Percentiles rank a stretch among this genome's conserved stretches.
Evolutionary conservation across 2,888 invertebrate species (phyloP).

Genomic region (Amblyjoppa fuscipennis): DNA sequence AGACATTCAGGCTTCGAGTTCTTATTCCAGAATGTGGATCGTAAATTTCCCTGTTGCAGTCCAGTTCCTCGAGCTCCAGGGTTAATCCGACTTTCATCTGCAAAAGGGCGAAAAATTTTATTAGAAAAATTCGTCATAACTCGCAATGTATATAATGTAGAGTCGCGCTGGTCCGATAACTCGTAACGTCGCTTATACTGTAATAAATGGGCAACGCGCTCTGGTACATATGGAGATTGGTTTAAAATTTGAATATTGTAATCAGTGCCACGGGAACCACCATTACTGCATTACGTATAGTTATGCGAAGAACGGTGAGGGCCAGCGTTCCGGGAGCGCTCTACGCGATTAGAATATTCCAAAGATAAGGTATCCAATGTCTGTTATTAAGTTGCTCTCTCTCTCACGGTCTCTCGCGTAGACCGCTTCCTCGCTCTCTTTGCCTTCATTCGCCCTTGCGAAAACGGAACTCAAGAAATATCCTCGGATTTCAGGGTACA

Average conservation of each 20-base stretch:
- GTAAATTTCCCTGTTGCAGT: neutral
- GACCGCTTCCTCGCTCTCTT: conserved; percentile 14
- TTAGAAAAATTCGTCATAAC: neutral
- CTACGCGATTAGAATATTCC: conserved; percentile 75
- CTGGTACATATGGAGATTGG: conserved; percentile 76
- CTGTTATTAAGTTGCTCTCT: conserved; percentile 61
- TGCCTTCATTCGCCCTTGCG: conserved; percentile 8
- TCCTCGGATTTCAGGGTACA: conserved; percentile 28
- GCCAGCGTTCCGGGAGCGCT: conserved; percentile 41
- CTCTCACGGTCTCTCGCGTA: conserved; percentile 8
- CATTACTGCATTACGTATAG: conserved; percentile 73
- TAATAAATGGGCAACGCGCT: conserved; percentile 50
- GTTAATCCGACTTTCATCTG: neutral
- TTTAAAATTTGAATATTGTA: conserved; percentile 80
- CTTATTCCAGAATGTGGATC: neutral
- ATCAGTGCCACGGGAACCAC: conserved; percentile 74
- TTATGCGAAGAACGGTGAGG: conserved; percentile 56
- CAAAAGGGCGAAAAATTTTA: neutral
- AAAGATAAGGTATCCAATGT: conserved; percentile 75
- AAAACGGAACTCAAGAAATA: conserved; percentile 40
- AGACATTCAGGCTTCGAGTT: neutral
- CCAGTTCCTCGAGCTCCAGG: neutral
- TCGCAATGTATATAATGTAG: neutral
- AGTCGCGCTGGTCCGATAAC: neutral
- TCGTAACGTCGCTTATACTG: conserved; percentile 40